phyloP scores from a whole-genome alignment of 2,797 vertebrate genomes.

The Scyliorhinus canicula region DNA sequence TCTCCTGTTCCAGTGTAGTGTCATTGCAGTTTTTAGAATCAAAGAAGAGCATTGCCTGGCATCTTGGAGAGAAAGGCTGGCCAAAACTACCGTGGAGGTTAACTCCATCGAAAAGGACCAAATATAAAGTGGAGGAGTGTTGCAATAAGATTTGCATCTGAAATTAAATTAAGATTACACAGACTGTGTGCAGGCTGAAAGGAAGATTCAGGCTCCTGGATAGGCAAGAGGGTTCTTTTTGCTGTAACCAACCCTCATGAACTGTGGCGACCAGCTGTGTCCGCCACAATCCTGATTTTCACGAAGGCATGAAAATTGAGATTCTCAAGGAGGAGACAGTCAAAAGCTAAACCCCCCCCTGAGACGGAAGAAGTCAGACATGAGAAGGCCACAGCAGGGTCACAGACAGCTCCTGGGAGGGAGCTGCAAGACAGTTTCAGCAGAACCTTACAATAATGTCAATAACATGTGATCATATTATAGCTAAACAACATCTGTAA shows the following conservation, averaged over 20 bases:
- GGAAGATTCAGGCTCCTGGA: background rate
- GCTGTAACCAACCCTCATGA: background rate
- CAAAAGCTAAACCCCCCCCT: background rate
- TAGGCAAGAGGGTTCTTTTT: background rate
- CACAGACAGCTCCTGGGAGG: background rate
- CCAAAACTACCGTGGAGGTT: background rate
- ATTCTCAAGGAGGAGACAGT: slow-evolving; percentile 3
- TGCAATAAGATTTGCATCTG: background rate
- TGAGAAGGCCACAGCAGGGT: slow-evolving; percentile 17
- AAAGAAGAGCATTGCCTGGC: background rate
- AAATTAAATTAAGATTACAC: background rate
- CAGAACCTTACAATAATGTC: slow-evolving; percentile 8
- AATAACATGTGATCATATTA: slow-evolving; percentile 31
- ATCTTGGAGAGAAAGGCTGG: background rate
- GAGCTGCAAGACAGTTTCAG: background rate
- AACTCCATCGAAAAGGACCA: background rate
- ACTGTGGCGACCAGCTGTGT: background rate
- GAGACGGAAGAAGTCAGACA: slow-evolving; percentile 1
- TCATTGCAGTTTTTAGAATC: background rate
- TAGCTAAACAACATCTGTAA: slow-evolving; percentile 24
- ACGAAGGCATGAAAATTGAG: background rate
- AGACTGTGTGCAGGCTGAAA: background rate
- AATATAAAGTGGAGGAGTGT: background rate
- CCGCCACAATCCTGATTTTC: background rate
- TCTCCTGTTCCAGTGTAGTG: background rate